Base-by-base conservation (phyloP, 2,888 invertebrate genomes). In the Hemicrepidius hirtus region DNA sequence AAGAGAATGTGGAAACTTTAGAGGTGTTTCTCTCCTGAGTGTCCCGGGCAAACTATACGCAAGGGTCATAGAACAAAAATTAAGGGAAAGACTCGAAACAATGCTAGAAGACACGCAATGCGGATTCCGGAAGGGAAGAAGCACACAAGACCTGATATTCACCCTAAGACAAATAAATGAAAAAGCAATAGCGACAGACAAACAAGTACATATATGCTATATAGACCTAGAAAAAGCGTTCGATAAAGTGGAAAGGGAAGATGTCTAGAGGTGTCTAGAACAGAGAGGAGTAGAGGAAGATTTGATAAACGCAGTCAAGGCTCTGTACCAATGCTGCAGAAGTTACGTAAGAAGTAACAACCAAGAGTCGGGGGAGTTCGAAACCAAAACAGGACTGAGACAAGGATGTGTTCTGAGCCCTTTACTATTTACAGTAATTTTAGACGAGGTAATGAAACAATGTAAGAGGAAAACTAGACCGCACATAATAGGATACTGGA, bases 261-360 rank as follows among this genome's bases (percentile, higher is more conserved):
- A 46, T 3, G 44, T 46, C 4, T 46, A 16, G 44, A 46, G 44
- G n/a, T 13, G 44, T 16, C 44, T 46, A 13, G 44, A 6, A 46
- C 3, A 46, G 9, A 46, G 3, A 46, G 44, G 44, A 46, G 44
- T 46, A 46, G 44, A 46, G 44, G n/a, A 46, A 46, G 44, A 9
- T 46, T n/a, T 46, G 18, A 46, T 18, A 13, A 2, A 46, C 18
- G 44, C 44, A 46, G 18, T 46, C 44, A 46, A 46, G 44, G 44
- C 16, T 46, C 18, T 46, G 44, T 46, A 46, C 18, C 18, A 46
- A 18, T 46, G 2, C 18, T 46, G 44, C 9, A 46, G 44, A 46
- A 46, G 44, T 46, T 46, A 46, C 18, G 18, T 46, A 18, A 46
- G 16, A 46, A 16, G 16, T 3, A 40, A 40, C n/a, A n/a, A n/a